Conservation (phyloP, 1,140 invertebrate genomes). For the Xylocopa sonorina region DNA sequence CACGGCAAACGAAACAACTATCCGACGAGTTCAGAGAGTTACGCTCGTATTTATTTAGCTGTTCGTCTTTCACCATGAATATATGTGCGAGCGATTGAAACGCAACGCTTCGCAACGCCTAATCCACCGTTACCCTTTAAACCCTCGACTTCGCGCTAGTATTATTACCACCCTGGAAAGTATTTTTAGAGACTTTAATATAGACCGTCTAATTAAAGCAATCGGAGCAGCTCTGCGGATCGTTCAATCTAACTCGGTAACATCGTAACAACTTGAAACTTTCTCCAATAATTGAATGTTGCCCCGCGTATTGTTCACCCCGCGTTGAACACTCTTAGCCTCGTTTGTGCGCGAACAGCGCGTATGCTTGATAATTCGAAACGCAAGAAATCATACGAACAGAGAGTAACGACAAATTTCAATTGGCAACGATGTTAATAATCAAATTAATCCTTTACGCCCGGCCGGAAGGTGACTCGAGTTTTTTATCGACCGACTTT, state of each 20-base stretch:
- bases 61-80: background rate
- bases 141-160: background rate
- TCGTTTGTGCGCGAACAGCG: no score
- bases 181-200: background rate
- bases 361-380: no score
- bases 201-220: background rate
- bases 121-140: background rate
- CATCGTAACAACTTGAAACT: background rate
- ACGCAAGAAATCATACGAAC: no score
- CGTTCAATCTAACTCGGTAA: background rate
- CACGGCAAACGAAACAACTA: background rate
- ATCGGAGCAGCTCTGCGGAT: no score
- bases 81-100: background rate
- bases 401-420: no score
- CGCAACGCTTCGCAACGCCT: background rate
- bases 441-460: no score
- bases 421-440: no score
- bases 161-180: background rate
- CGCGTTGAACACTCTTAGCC: no score
- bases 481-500: no score
- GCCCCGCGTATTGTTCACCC: no score
- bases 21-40: background rate
- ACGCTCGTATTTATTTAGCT: constrained; percentile 18
- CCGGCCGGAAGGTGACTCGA: no score
- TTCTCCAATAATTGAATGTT: background rate